Conservation (phyloP, 2,113 vertebrate genomes). For the Leptodactylus fuscus region DNA sequence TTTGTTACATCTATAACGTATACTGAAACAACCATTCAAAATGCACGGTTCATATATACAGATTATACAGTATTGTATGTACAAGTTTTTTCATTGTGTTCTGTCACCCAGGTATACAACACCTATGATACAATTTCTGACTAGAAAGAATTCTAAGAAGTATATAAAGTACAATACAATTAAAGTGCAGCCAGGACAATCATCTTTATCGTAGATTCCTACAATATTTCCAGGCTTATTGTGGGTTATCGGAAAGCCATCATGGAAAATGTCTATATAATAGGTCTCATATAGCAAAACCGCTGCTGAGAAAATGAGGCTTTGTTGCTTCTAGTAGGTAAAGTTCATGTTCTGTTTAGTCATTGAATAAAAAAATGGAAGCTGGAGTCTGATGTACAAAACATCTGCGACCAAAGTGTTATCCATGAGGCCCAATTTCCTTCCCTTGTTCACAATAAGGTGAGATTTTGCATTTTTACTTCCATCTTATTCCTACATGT, state of each 20-base stretch:
- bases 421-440: not conserved
- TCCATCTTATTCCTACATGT: too few species aligned
- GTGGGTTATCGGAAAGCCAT: not conserved
- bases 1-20: too few species aligned
- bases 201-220: not conserved
- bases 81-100: constrained; percentile 2
- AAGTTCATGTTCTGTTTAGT: not conserved
- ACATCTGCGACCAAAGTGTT: not conserved
- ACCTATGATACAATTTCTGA: constrained; percentile 3
- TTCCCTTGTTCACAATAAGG: too few species aligned
- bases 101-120: not conserved
- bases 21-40: not conserved
- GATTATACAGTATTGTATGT: not conserved
- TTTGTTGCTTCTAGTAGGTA: not conserved
- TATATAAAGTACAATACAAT: not conserved
- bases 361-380: not conserved
- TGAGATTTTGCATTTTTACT: too few species aligned
- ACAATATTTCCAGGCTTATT: not conserved
- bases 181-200: not conserved
- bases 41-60: not conserved
- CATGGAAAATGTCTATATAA: not conserved
- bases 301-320: not conserved
- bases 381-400: not conserved
- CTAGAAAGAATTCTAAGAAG: not conserved
- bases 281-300: not conserved